phyloP scores from a whole-genome alignment of 37 sponge, comb jelly and placozoan genomes.

The Spongia lamella region DNA sequence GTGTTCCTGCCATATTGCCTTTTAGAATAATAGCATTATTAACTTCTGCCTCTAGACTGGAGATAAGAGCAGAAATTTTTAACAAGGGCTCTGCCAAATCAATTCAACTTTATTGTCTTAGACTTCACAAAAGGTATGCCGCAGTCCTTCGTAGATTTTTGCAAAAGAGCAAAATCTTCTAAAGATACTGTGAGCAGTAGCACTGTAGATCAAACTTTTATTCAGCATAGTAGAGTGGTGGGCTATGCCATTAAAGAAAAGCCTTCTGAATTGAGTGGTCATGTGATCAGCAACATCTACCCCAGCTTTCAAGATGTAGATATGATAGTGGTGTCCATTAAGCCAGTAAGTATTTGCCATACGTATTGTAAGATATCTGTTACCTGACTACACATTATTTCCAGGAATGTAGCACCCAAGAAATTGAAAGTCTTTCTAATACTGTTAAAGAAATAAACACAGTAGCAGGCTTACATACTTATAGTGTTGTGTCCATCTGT shows the following conservation, averaged over 20 bases:
- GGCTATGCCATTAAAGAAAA: neutral
- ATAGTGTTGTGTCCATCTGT: neutral
- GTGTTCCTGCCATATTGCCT: no score
- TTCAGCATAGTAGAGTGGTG: neutral
- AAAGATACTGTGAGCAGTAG: neutral
- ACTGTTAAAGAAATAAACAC: slow-evolving; percentile 19
- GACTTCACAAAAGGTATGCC: slow-evolving; percentile 22
- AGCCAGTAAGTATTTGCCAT: no score
- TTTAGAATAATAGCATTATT: no score
- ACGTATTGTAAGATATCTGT: no score
- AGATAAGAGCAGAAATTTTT: no score
- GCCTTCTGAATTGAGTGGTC: neutral
- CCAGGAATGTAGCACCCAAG: no score
- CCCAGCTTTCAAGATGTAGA: neutral
- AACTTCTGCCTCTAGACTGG: no score
- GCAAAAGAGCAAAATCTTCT: slow-evolving; percentile 9
- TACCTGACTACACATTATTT: no score
- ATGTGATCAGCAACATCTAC: neutral
- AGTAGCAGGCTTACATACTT: neutral
- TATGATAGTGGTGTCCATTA: no score
- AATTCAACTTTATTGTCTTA: no score
- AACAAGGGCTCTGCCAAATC: no score
- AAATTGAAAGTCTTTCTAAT: slow-evolving; percentile 4
- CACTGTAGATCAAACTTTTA: neutral
- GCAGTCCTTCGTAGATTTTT: slow-evolving; percentile 7